These are phyloP conservation scores for Anorthoa munda DNA, from an alignment of 2,888 invertebrate genomes.

Conservation along the genomic window DNA sequence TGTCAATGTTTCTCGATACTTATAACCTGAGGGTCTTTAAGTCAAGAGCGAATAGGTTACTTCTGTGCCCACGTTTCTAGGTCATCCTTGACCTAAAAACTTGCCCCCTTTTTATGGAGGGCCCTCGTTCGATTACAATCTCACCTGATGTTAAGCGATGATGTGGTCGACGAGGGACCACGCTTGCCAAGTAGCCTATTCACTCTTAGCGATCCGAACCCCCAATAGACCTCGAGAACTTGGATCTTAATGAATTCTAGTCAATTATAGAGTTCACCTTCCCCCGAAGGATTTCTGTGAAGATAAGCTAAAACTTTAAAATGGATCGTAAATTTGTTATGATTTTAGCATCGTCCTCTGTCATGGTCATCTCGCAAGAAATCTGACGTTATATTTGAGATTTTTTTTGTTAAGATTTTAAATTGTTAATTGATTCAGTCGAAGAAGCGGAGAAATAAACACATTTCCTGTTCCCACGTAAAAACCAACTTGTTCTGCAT, in stretches of 20 bases:
- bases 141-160: no score
- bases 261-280: conserved; percentile 1
- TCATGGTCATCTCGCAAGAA: conserved; percentile 2
- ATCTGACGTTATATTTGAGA: neutral
- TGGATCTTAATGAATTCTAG: neutral
- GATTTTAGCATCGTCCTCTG: neutral
- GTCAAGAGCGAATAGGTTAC: no score
- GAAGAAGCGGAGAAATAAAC: neutral
- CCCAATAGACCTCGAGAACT: neutral
- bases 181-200: no score
- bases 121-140: no score
- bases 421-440: neutral
- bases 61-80: no score
- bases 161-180: no score
- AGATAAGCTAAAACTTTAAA: neutral
- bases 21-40: no score
- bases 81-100: no score
- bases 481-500: neutral
- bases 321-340: neutral
- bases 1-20: no score
- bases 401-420: neutral
- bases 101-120: no score
- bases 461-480: neutral
- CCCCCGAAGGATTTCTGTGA: neutral
- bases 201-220: neutral